Base-by-base conservation (phyloP, 2,888 invertebrate genomes). In the Aricia artaxerxes region DNA sequence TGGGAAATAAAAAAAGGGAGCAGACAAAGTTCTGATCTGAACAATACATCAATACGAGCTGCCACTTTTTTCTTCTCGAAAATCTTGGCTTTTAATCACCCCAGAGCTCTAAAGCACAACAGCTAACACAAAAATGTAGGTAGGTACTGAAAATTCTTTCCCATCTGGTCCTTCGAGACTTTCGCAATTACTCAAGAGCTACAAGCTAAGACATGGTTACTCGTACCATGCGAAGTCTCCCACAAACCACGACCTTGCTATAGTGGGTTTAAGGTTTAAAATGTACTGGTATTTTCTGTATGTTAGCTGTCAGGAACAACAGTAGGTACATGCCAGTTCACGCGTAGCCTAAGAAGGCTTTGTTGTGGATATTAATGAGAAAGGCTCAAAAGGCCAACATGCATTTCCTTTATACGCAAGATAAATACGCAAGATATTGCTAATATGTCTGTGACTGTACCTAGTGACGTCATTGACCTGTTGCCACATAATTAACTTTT, bases 241-340 rank as follows among this genome's bases (percentile, higher is more conserved):
- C 13, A 1, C 11, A 4, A 69, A 38, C 13, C 2, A 13, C 35
- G 35, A 69, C 35, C 69, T 69, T 69, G 38, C 2, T 13, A 4
- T 13, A 4, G 11, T 13, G 13, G 35, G 0, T 13, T 13, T 69
- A 69, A 38, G 6, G 35, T 69, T 35, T 2, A 11, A 24, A 9
- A 31, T 24, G 31, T 11, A 11, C 31, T 24, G 64, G 3, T 7
- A 24, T 7, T n/a, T 7, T 64, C 4, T 4, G 89, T 90, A 90
- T 87, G 90, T 90, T 89, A 84, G 85, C 88, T 90, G 91, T 91
- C 88, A 89, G 86, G 73, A 75, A 73, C 78, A 78, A 75, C 73
- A 86, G 85, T 57, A 57, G 82, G 86, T 83, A 86, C 53, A 76
- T 6, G 35, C 87, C 86, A 86, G 87, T 87, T 88, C 88, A 89